Percentiles rank a stretch among this genome's conserved stretches.
Evolutionary conservation across 2,888 invertebrate species (phyloP).

Genomic region (Chalcosyrphus nemorum): DNA sequence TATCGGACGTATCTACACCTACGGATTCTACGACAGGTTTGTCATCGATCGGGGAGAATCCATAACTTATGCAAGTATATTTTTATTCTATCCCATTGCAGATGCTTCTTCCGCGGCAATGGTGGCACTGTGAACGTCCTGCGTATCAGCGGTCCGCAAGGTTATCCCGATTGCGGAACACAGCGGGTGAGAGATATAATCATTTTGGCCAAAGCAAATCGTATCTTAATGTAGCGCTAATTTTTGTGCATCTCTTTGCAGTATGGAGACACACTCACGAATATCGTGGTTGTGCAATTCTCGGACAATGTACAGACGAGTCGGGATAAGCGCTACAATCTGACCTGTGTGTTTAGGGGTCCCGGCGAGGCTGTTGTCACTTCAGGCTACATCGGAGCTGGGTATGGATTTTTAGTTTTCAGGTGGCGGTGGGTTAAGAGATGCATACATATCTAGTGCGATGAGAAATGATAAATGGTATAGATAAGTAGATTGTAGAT

Average conservation of each 20-base stretch:
- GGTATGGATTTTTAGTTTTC: conserved; percentile 85
- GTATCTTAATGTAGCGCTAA: conserved; percentile 63
- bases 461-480: conserved; percentile 37
- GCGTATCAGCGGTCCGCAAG: conserved; percentile 93
- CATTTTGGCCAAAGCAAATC: conserved; percentile 46
- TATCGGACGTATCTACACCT: conserved; percentile 94
- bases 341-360: conserved; percentile 95
- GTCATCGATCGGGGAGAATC: conserved; percentile 53
- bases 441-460: conserved; percentile 20
- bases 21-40: conserved; percentile 91
- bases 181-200: conserved; percentile 85
- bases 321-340: conserved; percentile 93
- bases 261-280: conserved; percentile 96
- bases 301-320: conserved; percentile 96
- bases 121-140: conserved; percentile 92
- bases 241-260: conserved; percentile 79
- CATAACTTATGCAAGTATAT: conserved; percentile 22
- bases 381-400: conserved; percentile 95
- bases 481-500: conserved; percentile 35
- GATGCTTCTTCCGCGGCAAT: conserved; percentile 95
- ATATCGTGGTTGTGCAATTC: conserved; percentile 96
- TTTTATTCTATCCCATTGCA: conserved; percentile 72
- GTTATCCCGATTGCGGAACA: conserved; percentile 97
- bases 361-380: conserved; percentile 97
- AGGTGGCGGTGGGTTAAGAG: conserved; percentile 10